Evolutionary conservation across 64 coral and sea anemone genomes (phyloP).

Genomic region (Stichodactyla mertensii): DNA sequence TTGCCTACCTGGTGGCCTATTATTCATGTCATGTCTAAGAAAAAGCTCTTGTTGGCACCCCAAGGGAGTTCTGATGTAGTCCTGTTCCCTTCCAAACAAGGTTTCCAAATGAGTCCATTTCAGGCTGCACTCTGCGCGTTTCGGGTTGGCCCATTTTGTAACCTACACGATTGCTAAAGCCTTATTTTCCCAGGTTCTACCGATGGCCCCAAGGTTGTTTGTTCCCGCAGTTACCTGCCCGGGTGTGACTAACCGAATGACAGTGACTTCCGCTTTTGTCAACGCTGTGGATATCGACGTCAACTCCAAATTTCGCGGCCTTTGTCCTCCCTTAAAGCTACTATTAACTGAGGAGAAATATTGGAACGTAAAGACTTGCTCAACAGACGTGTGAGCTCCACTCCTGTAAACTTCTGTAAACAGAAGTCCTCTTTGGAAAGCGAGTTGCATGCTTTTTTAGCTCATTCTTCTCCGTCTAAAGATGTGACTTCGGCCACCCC

Average conservation of each 20-base stretch:
- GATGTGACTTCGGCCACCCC: constrained; percentile 5
- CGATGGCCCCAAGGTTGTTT: neutral
- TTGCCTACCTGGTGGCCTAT: neutral
- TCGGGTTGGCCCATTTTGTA: neutral
- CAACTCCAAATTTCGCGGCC: neutral
- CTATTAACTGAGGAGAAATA: neutral
- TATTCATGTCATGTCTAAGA: neutral
- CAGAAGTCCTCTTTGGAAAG: neutral
- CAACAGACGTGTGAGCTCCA: neutral
- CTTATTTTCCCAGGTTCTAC: constrained; percentile 6
- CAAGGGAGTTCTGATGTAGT: neutral
- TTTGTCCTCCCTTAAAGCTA: neutral
- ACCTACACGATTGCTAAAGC: neutral
- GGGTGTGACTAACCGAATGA: constrained; percentile 20
- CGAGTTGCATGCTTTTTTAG: constrained; percentile 1
- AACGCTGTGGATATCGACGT: constrained; percentile 9
- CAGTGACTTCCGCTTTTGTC: constrained; percentile 30
- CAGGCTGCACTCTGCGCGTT: constrained; percentile 11
- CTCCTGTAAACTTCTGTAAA: neutral
- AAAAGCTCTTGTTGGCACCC: neutral
- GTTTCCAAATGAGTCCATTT: neutral
- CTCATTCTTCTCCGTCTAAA: neutral
- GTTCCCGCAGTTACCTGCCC: constrained; percentile 20
- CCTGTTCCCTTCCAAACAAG: neutral
- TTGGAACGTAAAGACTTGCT: neutral